Evolutionary conservation across 2,888 invertebrate species (phyloP).

Genomic region (Eristalis arbustorum): DNA sequence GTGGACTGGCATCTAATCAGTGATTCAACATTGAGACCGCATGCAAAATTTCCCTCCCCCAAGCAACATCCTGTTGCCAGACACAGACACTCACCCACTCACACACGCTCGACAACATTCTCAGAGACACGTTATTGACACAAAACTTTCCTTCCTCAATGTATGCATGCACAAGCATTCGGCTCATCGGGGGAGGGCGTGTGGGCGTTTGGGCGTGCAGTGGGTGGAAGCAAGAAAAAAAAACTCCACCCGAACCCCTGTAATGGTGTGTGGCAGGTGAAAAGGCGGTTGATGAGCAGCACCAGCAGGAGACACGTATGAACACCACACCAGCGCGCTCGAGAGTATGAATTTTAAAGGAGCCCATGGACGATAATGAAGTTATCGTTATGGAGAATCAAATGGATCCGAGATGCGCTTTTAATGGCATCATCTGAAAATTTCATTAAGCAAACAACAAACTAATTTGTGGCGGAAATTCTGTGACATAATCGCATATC

Average conservation of each 20-base stretch:
- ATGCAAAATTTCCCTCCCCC: slow-evolving; percentile 13
- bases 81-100: neutral
- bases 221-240: neutral
- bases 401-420: slow-evolving; percentile 69
- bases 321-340: neutral
- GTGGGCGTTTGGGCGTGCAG: neutral
- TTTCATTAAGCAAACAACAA: slow-evolving; percentile 69
- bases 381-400: slow-evolving; percentile 67
- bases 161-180: slow-evolving; percentile 27
- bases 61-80: slow-evolving; percentile 6
- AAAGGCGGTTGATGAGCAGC: slow-evolving; percentile 30
- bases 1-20: slow-evolving; percentile 40
- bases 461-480: slow-evolving; percentile 69
- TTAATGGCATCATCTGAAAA: slow-evolving; percentile 70
- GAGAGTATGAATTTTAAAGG: slow-evolving; percentile 32
- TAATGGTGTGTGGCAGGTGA: slow-evolving; percentile 43
- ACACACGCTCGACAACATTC: slow-evolving; percentile 33
- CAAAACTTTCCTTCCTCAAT: slow-evolving; percentile 50
- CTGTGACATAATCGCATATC: slow-evolving; percentile 66
- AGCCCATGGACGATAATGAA: slow-evolving; percentile 57
- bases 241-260: neutral
- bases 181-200: neutral
- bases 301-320: neutral
- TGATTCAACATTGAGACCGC: slow-evolving; percentile 40
- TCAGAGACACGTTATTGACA: slow-evolving; percentile 51